Conservation (phyloP, 2,113 vertebrate genomes). For the Embiotoca jacksoni region DNA sequence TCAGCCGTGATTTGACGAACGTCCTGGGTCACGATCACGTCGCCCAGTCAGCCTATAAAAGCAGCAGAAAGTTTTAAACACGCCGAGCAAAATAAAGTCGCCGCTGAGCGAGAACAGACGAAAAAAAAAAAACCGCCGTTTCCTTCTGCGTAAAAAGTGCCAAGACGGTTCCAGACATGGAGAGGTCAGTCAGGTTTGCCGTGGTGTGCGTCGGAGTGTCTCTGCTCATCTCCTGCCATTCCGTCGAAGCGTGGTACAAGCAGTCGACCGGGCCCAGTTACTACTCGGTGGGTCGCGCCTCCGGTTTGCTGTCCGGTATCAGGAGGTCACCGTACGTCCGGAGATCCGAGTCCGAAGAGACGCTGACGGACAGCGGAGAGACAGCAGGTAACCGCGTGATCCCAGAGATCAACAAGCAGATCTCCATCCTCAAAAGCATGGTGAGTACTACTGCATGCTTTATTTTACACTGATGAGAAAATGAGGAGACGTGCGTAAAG, state of each 20-base stretch:
- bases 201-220: conserved; percentile 82
- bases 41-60: conserved; percentile 77
- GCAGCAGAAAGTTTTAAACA: conserved; percentile 56
- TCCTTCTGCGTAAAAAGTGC: conserved; percentile 43
- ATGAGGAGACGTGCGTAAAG: conserved; percentile 2
- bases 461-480: neutral
- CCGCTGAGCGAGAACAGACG: conserved; percentile 2
- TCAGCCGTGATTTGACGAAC: conserved; percentile 75
- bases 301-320: conserved; percentile 87
- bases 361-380: conserved; percentile 65
- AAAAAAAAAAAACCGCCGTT: neutral
- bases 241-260: conserved; percentile 86
- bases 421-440: conserved; percentile 79
- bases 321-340: conserved; percentile 82
- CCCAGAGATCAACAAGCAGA: conserved; percentile 47
- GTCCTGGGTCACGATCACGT: conserved; percentile 68
- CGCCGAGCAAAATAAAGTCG: conserved; percentile 50
- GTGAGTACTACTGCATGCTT: conserved; percentile 75
- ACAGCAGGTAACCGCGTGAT: conserved; percentile 51
- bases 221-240: conserved; percentile 82
- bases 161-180: conserved; percentile 71
- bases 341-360: conserved; percentile 76
- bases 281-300: conserved; percentile 89
- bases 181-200: conserved; percentile 61
- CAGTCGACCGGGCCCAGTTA: conserved; percentile 83